Conservation (phyloP, 2,888 invertebrate species). For the Ochropacha duplaris region DNA sequence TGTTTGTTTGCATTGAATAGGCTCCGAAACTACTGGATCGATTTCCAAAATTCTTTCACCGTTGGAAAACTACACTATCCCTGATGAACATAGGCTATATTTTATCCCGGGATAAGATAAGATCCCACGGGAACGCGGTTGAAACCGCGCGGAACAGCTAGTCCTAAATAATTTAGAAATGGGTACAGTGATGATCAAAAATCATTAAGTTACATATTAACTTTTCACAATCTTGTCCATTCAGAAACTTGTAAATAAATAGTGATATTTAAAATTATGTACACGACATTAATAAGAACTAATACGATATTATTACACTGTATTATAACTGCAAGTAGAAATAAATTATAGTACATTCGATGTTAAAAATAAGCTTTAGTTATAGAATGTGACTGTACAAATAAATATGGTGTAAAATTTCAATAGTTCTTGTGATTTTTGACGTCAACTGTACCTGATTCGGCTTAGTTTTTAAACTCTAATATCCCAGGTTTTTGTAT, state of each 20-base stretch:
- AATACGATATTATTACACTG: neutral
- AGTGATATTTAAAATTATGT: neutral
- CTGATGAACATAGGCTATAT: too few species aligned
- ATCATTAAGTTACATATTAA: neutral
- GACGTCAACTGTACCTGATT: neutral
- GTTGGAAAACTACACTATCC: too few species aligned
- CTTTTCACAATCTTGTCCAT: neutral
- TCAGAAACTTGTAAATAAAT: neutral
- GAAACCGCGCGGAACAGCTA: too few species aligned
- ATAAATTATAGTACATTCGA: neutral
- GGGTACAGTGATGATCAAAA: neutral
- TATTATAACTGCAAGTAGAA: neutral
- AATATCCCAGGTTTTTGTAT: neutral
- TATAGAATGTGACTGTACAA: neutral
- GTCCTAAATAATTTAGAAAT: neutral
- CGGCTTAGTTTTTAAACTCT: neutral
- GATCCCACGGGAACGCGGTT: too few species aligned
- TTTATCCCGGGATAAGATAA: too few species aligned
- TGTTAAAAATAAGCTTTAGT: too few species aligned
- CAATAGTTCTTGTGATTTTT: neutral
- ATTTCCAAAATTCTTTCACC: too few species aligned
- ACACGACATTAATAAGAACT: too few species aligned
- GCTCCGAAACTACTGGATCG: too few species aligned
- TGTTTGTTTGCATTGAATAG: too few species aligned
- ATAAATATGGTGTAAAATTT: neutral